A percentile compares a stretch with the other conserved stretches of the same genome.
These are phyloP conservation scores for Hypanus sabinus DNA, from an alignment of 2,113 vertebrate genomes.

Conservation along the genomic window DNA sequence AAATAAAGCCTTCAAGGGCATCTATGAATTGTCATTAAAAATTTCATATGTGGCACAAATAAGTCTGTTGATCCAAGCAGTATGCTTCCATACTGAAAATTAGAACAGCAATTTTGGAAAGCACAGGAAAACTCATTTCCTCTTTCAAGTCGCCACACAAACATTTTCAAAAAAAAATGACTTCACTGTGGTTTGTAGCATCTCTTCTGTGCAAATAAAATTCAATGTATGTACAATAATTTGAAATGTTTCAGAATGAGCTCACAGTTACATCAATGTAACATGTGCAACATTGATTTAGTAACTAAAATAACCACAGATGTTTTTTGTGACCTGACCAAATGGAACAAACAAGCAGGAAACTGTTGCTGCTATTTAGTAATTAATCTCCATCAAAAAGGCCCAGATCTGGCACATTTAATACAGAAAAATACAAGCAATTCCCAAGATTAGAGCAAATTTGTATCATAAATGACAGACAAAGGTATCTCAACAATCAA, in stretches of 20 bases:
- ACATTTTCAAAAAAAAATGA: not conserved
- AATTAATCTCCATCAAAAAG: not conserved
- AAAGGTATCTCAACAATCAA: not conserved
- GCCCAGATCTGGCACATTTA: not conserved
- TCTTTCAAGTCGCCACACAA: not conserved
- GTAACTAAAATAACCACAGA: not conserved
- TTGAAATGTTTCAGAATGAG: not conserved
- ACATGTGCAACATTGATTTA: not conserved
- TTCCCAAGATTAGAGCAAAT: not conserved
- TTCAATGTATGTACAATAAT: not conserved
- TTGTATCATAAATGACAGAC: not conserved
- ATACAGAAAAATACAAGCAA: not conserved
- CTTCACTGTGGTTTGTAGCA: not conserved
- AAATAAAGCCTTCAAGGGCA: not conserved
- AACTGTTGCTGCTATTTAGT: not conserved
- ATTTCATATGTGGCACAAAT: not conserved
- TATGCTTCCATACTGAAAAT: not conserved
- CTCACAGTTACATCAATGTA: not conserved
- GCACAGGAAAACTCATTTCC: not conserved
- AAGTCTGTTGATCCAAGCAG: too few relatives aligned
- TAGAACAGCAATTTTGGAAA: not conserved
- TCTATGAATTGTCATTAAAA: not conserved
- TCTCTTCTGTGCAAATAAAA: not conserved
- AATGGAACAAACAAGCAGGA: not conserved
- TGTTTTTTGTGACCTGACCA: not conserved